Evolutionary conservation across 2,113 vertebrate species (phyloP), one percentile per base, ranked within the genome.

Genomic region (Tachuris rubrigastra): DNA sequence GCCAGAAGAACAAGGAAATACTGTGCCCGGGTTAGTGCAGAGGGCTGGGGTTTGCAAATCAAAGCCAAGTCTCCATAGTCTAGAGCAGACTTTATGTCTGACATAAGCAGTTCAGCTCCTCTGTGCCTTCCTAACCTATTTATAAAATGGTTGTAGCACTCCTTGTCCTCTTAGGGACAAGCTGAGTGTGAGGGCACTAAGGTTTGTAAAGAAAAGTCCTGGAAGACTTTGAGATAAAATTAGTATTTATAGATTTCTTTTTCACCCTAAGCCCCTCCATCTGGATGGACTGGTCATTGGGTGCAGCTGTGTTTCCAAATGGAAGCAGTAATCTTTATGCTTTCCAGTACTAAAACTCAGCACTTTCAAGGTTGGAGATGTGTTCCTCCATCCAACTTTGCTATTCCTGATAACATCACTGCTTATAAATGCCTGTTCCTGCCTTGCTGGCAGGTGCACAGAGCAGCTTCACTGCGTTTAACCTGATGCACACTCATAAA

Each of bases 1-100:
- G 79, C 67, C 14, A 46, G 53, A 78, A 60, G 65, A 96, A 89
- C 91, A 96, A 95, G 85, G 91, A 83, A 94, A 95, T 75, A 93
- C 9, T 92, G 87, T 94, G 78, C 78, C 65, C n/a, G 66, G 72
- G 2, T 60, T 84, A 84, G 49, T 24, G 75, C 39, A 11, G 46
- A 86, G 94, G 59, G 50, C 59, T 55, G 81, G 78, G 23, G 25
- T 42, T 94, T 85, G 50, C 63, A 50, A 82, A 76, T 35, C 46
- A 22, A 74, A 89, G 89, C 91, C 63, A 82, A 89, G 17, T 23
- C 73, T 82, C 87, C 87, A 58, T 35, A 8, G 41, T 68, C 58
- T 39, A 63, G 66, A 89, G 72, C 58, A 72, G 91, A 76, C 53
- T 89, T 78, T 14, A 2, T 15, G 33, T 77, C 55, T 78, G 62